Base-by-base conservation (phyloP, 23 tunicate genomes). In the Phallusia fumigata region DNA sequence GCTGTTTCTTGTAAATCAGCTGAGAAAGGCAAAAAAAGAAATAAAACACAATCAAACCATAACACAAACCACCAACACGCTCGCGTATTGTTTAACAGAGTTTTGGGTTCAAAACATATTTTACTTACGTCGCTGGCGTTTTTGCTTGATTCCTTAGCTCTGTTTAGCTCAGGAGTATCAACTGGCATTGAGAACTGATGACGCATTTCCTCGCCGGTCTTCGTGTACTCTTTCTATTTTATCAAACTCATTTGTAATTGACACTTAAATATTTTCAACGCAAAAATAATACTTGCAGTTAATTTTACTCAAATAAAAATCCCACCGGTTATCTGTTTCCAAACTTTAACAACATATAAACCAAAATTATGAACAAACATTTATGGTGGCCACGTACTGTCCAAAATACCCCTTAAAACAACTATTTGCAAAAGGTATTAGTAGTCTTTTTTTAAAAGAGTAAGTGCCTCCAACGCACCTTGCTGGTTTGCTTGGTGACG, bases 101-200 rank as follows among this genome's bases (percentile, higher is more conserved):
- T 58, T 58, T 13, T 1, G 8, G 2, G 15, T 6, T 58, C 2
- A 24, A 24, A 58, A 58, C 8, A 58, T 1, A 58, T 5, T 44
- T 5, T 0, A 77, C 94, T 86, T 81, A 94, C 98, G 80, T 94
- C 98, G 49, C 98, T 94, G 75, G 98, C 98, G 51, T 82, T 89
- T 35, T 84, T 94, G 32, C 90, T 80, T 12, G 98, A 79, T 80
- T 83, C 76, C 73, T 89, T 94, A n/a, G 90, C 98, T 44, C 87
- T 50, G 51, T 85, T 85, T 6, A 94, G 58, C 64, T 89, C 90
- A 22, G 98, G 98, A 31, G 86, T 87, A 72, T 94, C 94, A 0
- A 86, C 86, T 15, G 98, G 94, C 80, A 92, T 35, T 2, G 88
- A 79, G 83, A 83, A 92, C 31, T 87, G 85, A 81, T 87, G 91